Conservation (phyloP, 2,113 vertebrate genomes). For the Chaetodon auriga region DNA sequence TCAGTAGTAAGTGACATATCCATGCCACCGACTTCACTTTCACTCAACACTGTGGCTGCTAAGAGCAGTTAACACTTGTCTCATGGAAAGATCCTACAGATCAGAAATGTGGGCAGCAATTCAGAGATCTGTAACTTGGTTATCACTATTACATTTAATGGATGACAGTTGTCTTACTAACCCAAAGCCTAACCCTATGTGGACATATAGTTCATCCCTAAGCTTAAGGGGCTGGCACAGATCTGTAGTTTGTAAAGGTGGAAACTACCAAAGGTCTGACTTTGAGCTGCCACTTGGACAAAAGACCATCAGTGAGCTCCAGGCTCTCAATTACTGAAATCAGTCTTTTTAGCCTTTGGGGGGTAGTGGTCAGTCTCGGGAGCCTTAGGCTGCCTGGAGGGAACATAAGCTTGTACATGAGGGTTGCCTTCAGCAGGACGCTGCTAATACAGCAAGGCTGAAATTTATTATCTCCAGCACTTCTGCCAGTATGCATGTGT, state of each 20-base stretch:
- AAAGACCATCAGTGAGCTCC: not conserved
- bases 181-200: not conserved
- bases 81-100: not conserved
- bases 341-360: slow-evolving; percentile 25
- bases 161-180: not conserved
- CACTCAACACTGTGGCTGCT: not conserved
- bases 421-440: not conserved
- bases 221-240: not conserved
- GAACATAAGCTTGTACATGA: not conserved
- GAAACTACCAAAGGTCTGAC: slow-evolving; percentile 2
- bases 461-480: slow-evolving; percentile 27
- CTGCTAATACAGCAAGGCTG: slow-evolving; percentile 12
- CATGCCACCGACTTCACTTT: not conserved
- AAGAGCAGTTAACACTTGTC: not conserved
- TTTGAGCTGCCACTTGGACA: slow-evolving; percentile 26
- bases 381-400: slow-evolving; percentile 19
- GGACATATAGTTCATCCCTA: not conserved
- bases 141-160: not conserved
- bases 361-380: slow-evolving; percentile 8
- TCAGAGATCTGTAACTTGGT: not conserved
- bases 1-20: not conserved
- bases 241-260: not conserved
- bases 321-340: slow-evolving; percentile 4
- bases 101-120: not conserved
- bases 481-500: slow-evolving; percentile 32